These are phyloP conservation scores for Potamilus streckersoni DNA, from an alignment of 1,140 invertebrate species.

Conservation along the genomic window DNA sequence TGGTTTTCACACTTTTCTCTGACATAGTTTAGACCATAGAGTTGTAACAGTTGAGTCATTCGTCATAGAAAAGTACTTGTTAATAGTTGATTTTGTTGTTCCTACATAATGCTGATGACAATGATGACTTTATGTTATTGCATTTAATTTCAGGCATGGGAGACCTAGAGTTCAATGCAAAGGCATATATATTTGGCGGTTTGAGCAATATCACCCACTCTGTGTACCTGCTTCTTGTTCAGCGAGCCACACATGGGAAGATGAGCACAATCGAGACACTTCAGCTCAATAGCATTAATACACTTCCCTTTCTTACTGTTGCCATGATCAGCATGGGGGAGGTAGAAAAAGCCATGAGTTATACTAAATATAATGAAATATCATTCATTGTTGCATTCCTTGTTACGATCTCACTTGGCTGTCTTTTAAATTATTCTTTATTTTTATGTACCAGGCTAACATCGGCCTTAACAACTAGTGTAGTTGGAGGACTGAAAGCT, in stretches of 20 bases:
- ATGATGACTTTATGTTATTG: slow-evolving; percentile 14
- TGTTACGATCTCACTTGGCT: slow-evolving; percentile 66
- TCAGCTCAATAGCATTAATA: slow-evolving; percentile 69
- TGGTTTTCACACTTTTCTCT: no score
- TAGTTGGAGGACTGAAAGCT: slow-evolving; percentile 69
- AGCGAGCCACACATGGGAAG: slow-evolving; percentile 63
- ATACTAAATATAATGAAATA: slow-evolving; percentile 25
- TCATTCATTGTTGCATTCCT: slow-evolving; percentile 65
- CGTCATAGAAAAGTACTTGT: no score
- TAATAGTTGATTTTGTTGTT: no score
- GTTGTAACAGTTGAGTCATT: no score
- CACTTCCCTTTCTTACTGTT: slow-evolving; percentile 65
- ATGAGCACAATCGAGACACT: slow-evolving; percentile 64
- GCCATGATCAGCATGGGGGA: slow-evolving; percentile 58
- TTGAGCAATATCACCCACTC: slow-evolving; percentile 70
- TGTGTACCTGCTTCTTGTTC: slow-evolving; percentile 69
- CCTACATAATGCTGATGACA: neutral
- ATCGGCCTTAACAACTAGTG: slow-evolving; percentile 70
- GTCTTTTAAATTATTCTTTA: slow-evolving; percentile 70
- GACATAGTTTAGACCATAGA: no score
- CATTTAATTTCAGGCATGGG: slow-evolving; percentile 63
- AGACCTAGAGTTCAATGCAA: slow-evolving; percentile 68
- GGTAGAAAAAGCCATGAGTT: slow-evolving; percentile 37
- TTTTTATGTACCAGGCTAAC: slow-evolving; percentile 71
- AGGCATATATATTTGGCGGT: slow-evolving; percentile 68